Percentiles rank a stretch among this genome's conserved stretches.
Conservation (phyloP, 2,113 vertebrate species). For the Meriones unguiculatus region DNA sequence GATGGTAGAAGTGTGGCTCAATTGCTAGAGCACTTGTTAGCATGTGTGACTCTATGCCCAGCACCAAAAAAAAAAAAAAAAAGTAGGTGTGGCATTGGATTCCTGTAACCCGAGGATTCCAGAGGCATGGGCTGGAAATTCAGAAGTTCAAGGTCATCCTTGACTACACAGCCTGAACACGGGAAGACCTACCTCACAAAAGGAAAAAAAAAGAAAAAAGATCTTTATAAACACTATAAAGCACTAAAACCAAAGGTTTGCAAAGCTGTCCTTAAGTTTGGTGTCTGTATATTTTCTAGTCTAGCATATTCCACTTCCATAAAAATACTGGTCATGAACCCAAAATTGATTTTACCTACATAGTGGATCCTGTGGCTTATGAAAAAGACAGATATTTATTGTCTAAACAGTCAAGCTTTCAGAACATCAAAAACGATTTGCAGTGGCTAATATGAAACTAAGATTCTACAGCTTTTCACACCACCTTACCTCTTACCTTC, state of each 20-base stretch:
- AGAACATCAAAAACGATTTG: neutral
- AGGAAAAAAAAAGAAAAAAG: neutral
- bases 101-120: neutral
- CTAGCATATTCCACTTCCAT: neutral
- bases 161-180: neutral
- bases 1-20: neutral
- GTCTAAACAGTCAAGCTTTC: neutral
- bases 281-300: neutral
- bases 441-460: neutral
- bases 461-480: neutral
- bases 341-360: neutral
- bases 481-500: neutral
- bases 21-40: neutral
- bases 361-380: neutral
- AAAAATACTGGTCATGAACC: neutral
- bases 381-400: neutral
- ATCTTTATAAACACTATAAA: neutral
- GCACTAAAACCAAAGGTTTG: neutral
- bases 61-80: neutral
- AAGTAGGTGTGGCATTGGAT: neutral
- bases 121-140: too few relatives aligned
- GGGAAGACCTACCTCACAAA: neutral
- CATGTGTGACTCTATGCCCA: neutral
- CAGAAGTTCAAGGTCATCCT: neutral
- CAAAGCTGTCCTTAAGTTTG: neutral